Evolutionary conservation across 2,113 vertebrate species (phyloP).

Genomic region (Ctenodactylus gundi): DNA sequence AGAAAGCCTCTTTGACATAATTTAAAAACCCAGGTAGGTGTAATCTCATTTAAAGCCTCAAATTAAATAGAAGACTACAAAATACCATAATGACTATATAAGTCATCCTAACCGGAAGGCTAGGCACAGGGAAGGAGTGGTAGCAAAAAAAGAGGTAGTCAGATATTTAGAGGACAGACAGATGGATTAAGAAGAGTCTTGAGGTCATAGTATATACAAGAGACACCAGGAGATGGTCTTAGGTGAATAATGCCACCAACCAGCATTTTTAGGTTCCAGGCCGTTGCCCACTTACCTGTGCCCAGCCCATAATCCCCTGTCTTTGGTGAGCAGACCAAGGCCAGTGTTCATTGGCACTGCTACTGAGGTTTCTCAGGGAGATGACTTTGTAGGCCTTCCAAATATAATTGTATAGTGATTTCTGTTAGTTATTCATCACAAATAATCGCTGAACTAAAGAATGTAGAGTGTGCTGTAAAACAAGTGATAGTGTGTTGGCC

Average conservation of each 20-base stretch:
- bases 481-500: fast-evolving
- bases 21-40: constrained; percentile 61
- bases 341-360: fast-evolving
- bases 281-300: fast-evolving
- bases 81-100: fast-evolving
- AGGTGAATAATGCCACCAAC: no score
- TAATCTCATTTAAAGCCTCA: constrained; percentile 52
- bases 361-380: fast-evolving
- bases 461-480: fast-evolving
- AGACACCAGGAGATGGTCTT: fast-evolving
- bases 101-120: not conserved
- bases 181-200: fast-evolving
- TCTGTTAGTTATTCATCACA: not conserved
- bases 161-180: fast-evolving
- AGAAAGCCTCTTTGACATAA: constrained; percentile 69
- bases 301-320: fast-evolving
- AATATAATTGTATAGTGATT: fast-evolving
- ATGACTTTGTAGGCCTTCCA: not conserved
- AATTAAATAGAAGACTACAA: not conserved
- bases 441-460: not conserved
- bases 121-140: fast-evolving
- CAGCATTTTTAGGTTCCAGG: no score
- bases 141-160: fast-evolving
- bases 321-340: not conserved
- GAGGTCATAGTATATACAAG: fast-evolving